Evolutionary conservation across 2,888 invertebrate species (phyloP), one percentile per base, ranked within the genome.

Genomic region (Orthonevra nobilis): DNA sequence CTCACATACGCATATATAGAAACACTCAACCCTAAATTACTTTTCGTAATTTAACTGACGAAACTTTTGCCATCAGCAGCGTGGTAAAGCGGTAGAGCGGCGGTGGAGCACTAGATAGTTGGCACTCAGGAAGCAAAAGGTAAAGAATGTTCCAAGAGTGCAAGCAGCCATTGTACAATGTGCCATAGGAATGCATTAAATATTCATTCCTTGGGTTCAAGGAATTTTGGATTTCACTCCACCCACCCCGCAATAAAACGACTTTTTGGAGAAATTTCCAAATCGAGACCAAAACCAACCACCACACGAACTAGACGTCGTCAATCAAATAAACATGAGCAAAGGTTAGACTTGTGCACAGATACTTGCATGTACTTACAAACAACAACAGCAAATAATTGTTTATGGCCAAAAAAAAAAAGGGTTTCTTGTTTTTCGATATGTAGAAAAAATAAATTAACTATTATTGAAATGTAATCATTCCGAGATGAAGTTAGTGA

Each of bases 141-240:
- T 73, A 79, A 73, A 61, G 79, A 79, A 79, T 79, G 73, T 60
- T 66, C 58, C 50, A 73, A 68, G 77, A 66, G 66, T 79, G 73
- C 79, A 79, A 48, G 73, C 34, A 66, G 72, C 54, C 60, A 79
- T 60, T 66, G 64, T 68, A 73, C 73, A 73, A 61, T 73, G 79
- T 72, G 60, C 75, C 77, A 64, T 54, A 40, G 72, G 73, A 72
- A 79, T 73, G 66, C 79, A 79, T 79, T 73, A 79, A 79, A 73
- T 68, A 79, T 79, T 79, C 73, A 79, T 66, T 68, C 42, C 30
- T 44, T 72, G 73, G 60, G 66, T 79, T 79, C 54, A 68, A 73
- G 73, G 79, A 79, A 73, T 79, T 79, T 66, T 68, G 36, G 66
- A 68, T 63, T 73, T 79, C 58, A 19, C 60, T 60, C 40, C 34